Base-by-base conservation (phyloP, 2,797 vertebrate species). In the Kryptopterus vitreolus region DNA sequence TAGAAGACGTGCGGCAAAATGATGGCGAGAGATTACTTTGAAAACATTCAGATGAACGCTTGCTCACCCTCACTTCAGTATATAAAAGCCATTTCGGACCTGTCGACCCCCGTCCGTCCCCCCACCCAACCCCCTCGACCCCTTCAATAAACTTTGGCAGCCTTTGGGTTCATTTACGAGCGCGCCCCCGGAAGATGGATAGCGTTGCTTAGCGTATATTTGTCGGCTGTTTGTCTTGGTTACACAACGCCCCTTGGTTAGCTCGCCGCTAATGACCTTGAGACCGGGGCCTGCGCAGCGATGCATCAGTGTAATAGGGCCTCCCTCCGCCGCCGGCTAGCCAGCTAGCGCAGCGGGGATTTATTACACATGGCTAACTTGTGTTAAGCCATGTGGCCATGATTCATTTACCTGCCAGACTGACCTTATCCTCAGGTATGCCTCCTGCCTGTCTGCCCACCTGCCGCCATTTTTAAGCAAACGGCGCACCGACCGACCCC, bases 141-240 rank as follows among this genome's bases (percentile, higher is more conserved):
- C n/a, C n/a, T n/a, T n/a, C n/a, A 78, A 31, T 82, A 68, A 68
- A 75, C 81, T 75, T 78, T 22, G 15, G 70, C 20, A 43, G 58
- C 84, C 85, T 89, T 89, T 88, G 88, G 88, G 89, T 88, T 88
- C 87, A 86, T 84, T 63, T 83, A 78, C 85, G 76, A 83, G 84
- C 62, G 76, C 33, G 33, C 61, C 78, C 74, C 58, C 20, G 20
- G 59, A 88, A 88, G 91, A 92, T 89, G 87, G 86, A 93, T 91
- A 70, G 83, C 12, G 1, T 78, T 90, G 86, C 88, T 91, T 89
- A 87, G 89, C 87, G 80, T 85, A 81, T 43, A 84, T 87, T 89
- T 89, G 87, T 90, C 88, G 87, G 83, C 86, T 84, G 84, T 91
- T 92, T 92, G 89, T 93, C 91, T 90, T 89, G 81, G 84, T 88